A percentile compares a stretch with the other conserved stretches of the same genome.
phyloP scores from a whole-genome alignment of 2,888 invertebrate species.

The Drosophila stalkeri region DNA sequence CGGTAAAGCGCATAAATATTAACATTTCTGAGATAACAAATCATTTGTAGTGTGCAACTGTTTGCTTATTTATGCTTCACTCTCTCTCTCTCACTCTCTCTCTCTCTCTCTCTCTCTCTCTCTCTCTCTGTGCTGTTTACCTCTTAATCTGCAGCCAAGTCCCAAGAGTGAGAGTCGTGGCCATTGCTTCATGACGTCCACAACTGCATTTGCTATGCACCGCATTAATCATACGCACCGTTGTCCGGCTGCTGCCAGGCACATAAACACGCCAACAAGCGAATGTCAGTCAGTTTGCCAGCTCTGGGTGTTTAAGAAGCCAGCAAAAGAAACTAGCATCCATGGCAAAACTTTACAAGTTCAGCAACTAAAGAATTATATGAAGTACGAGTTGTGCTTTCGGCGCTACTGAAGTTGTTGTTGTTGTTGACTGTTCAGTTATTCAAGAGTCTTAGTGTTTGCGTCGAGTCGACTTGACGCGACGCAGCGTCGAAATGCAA shows the following conservation, averaged over 20 bases:
- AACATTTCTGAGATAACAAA: constrained; percentile 10
- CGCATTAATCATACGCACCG: constrained; percentile 67
- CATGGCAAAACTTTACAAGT: constrained; percentile 61
- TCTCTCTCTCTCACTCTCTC: not conserved
- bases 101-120: not conserved
- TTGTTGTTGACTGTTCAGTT: constrained; percentile 33
- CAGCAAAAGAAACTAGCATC: constrained; percentile 11
- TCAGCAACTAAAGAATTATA: constrained; percentile 64
- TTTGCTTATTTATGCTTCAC: not conserved
- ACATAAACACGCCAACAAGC: constrained; percentile 33
- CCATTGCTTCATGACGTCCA: constrained; percentile 24
- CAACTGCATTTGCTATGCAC: constrained; percentile 50
- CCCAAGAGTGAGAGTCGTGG: not conserved
- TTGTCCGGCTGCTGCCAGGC: constrained; percentile 42
- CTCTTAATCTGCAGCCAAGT: constrained; percentile 19
- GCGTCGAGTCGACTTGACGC: constrained; percentile 21
- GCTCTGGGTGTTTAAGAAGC: constrained; percentile 1
- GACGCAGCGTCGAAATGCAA: constrained; percentile 12
- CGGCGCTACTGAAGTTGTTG: constrained; percentile 51
- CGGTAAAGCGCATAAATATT: not conserved
- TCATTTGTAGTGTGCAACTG: constrained; percentile 1
- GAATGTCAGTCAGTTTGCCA: constrained; percentile 34
- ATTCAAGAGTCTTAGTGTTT: constrained; percentile 57
- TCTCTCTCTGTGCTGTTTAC: not conserved
- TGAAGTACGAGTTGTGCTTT: constrained; percentile 57